Evolutionary conservation across 2,888 invertebrate species (phyloP), one percentile per base, ranked within the genome.

Genomic region (Melikaiella ostensackeni): DNA sequence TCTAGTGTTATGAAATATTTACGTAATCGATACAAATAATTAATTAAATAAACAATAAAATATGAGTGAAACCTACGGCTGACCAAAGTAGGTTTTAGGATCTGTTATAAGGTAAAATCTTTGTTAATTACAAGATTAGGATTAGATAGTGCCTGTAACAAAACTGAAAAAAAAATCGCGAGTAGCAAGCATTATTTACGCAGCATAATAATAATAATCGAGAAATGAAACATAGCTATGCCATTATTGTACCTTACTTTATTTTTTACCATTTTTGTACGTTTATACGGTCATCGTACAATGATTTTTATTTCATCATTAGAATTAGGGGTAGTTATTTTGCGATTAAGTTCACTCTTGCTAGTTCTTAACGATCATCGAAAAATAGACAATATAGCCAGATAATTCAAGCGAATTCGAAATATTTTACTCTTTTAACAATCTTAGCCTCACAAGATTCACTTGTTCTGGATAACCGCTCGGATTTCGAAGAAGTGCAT

Each of bases 181-280:
- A 30, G 4, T 70, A 27, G n/a, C 46, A 11, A 46, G 46, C 19
- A 46, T 70, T 19, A 24, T 24, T 42, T 24, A 42, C 13, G 8
- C 24, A 46, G 66, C 66, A 50, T 70, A 70, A 70, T 70, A 70
- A 70, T 70, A 70, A 70, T 50, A n/a, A n/a, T 11, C n/a, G n/a
- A 70, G 27, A 46, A 50, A 21, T 38, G 3, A 33, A 70, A 19
- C 55, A 13, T 75, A 76, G 80, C 76, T 80, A 78, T 50, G 75
- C 79, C 42, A 80, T 85, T 85, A 16, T 59, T 21, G 59, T 59
- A 59, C 59, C 59, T 83, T 85, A 81, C 57, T 80, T 86, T 83
- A 85, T 85, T 89, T 89, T 89, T 79, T 88, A 88, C 88, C 84
- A 85, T 87, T 88, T 89, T 89, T 89, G 79, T 89, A 89, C 87